Percentiles rank a stretch among this genome's conserved stretches.
Conservation (phyloP, 2,888 invertebrate genomes). For the Chloroclystis v-ata region DNA sequence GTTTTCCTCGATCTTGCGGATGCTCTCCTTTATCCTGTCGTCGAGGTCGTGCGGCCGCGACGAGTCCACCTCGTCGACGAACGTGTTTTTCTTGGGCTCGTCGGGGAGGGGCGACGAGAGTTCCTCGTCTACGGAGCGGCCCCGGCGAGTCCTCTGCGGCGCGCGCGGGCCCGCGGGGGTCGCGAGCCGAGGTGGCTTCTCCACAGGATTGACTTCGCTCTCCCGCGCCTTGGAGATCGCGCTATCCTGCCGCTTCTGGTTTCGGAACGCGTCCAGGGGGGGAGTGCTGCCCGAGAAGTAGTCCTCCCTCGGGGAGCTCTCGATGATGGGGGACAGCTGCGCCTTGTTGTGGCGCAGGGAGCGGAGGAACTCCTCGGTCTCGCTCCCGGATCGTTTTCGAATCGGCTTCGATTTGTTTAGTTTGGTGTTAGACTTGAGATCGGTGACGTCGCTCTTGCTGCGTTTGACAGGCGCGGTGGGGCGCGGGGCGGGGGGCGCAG, state of each 20-base stretch:
- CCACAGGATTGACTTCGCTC: slow-evolving; percentile 68
- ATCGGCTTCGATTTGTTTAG: slow-evolving; percentile 66
- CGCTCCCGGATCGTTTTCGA: slow-evolving; percentile 79
- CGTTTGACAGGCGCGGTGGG: slow-evolving; percentile 63
- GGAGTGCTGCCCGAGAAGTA: slow-evolving; percentile 77
- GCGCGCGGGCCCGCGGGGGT: slow-evolving; percentile 66
- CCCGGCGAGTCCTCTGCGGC: slow-evolving; percentile 56
- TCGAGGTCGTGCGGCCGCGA: slow-evolving; percentile 55
- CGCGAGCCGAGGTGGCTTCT: slow-evolving; percentile 67
- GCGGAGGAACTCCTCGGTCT: slow-evolving; percentile 78
- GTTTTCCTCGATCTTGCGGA: slow-evolving; percentile 71
- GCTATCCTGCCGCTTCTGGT: slow-evolving; percentile 52
- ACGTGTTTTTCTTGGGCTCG: slow-evolving; percentile 64
- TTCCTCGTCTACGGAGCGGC: slow-evolving; percentile 59
- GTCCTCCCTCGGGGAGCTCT: slow-evolving; percentile 84
- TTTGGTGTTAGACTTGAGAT: slow-evolving; percentile 75
- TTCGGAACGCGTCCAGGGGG: slow-evolving; percentile 60
- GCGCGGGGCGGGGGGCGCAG: slow-evolving; percentile 40
- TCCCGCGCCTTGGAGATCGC: slow-evolving; percentile 45
- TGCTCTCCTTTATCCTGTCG: slow-evolving; percentile 72
- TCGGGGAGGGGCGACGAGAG: slow-evolving; percentile 55
- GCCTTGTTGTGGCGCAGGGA: slow-evolving; percentile 79
- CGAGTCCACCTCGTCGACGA: slow-evolving; percentile 65
- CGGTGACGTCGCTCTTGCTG: slow-evolving; percentile 82
- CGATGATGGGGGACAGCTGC: slow-evolving; percentile 88